Conservation (phyloP, 2,113 vertebrate species). For the Callocephalon fimbriatum region DNA sequence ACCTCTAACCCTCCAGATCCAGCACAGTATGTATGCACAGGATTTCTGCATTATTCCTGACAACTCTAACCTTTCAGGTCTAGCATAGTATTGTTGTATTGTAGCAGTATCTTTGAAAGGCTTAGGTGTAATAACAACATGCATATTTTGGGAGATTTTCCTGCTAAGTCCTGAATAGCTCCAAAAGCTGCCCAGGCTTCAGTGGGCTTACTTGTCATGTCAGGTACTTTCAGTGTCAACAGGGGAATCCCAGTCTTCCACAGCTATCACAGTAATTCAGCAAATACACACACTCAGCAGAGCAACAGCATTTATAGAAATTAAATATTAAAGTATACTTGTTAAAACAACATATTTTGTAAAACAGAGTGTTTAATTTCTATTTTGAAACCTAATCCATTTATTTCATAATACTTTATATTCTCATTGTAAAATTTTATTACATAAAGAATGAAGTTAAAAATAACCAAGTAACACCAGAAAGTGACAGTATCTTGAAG, state of each 20-base stretch:
- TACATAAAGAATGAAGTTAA: not conserved
- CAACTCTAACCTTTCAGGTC: not conserved
- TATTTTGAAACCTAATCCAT: not conserved
- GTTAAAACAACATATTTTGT: not conserved
- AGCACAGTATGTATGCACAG: not conserved
- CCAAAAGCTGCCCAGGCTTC: not conserved
- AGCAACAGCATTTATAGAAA: not conserved
- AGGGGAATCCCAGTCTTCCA: not conserved
- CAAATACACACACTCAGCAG: not conserved
- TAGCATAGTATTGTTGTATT: not conserved
- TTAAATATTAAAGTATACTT: not conserved
- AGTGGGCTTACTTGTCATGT: not conserved
- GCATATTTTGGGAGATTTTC: not conserved
- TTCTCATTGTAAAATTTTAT: not conserved
- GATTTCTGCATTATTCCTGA: not conserved
- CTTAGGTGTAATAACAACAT: not conserved
- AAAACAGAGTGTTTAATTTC: slow-evolving; percentile 45
- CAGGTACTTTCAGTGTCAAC: not conserved
- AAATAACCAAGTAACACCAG: not conserved
- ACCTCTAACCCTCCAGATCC: not conserved
- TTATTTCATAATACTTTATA: not conserved
- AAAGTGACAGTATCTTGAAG: not conserved
- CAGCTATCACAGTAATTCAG: not conserved
- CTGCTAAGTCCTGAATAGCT: not conserved
- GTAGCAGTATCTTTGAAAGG: not conserved